These are phyloP conservation scores for Yponomeuta cagnagella DNA, from an alignment of 2,888 invertebrate species.

Conservation along the genomic window DNA sequence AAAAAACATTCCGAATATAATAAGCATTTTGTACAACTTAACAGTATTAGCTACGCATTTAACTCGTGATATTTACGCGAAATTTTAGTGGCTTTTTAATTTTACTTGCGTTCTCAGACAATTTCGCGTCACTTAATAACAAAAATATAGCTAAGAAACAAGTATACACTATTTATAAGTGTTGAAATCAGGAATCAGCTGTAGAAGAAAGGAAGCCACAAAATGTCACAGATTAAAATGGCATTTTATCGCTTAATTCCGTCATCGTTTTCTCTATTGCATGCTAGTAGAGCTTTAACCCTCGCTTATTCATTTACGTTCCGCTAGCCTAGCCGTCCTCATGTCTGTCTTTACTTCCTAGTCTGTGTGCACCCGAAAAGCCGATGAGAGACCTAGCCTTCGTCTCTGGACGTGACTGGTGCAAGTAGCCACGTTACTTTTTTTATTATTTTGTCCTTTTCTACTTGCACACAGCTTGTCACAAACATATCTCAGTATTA, in stretches of 20 bases:
- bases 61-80: neutral
- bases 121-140: too few species aligned
- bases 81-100: neutral
- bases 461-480: constrained; percentile 34
- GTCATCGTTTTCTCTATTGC: neutral
- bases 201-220: too few species aligned
- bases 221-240: too few species aligned
- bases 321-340: constrained; percentile 33
- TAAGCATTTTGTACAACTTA: constrained; percentile 8
- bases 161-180: too few species aligned
- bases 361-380: constrained; percentile 65
- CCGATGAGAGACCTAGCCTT: constrained; percentile 70
- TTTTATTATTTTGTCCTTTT: constrained; percentile 11
- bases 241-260: too few species aligned
- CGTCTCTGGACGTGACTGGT: constrained; percentile 35
- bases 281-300: neutral
- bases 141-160: too few species aligned
- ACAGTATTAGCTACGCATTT: constrained; percentile 1
- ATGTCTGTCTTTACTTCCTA: constrained; percentile 60
- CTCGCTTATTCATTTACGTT: neutral
- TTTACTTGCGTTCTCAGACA: neutral
- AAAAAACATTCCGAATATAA: neutral
- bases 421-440: constrained; percentile 24
- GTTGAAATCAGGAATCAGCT: too few species aligned
- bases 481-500: constrained; percentile 19